phyloP scores from a whole-genome alignment of 2,113 vertebrate genomes.

The Chlorodrepanis virens region DNA sequence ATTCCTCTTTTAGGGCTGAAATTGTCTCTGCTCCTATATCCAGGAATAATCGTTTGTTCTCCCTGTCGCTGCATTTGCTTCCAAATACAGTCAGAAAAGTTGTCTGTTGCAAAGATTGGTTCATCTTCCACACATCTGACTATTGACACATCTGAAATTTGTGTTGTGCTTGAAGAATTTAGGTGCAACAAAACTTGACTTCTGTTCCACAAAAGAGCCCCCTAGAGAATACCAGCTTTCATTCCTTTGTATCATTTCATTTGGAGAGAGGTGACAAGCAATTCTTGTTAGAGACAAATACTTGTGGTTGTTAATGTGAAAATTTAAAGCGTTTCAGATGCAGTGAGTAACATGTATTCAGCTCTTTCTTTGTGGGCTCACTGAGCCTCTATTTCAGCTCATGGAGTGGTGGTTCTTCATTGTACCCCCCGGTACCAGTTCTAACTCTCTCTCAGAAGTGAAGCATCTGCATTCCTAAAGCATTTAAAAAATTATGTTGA shows the following conservation, averaged over 20 bases:
- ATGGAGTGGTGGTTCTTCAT: neutral
- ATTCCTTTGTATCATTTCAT: neutral
- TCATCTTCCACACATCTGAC: neutral
- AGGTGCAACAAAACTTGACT: neutral
- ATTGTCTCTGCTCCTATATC: neutral
- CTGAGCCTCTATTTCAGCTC: neutral
- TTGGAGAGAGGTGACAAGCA: neutral
- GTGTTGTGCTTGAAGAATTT: neutral
- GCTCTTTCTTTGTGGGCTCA: neutral
- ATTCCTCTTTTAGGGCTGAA: neutral
- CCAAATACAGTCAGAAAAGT: neutral
- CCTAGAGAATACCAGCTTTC: neutral
- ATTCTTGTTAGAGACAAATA: neutral
- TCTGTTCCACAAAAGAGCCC: neutral
- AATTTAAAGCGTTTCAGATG: neutral
- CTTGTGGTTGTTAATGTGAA: neutral
- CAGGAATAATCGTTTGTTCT: accelerated
- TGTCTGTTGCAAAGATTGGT: neutral
- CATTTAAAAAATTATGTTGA: neutral
- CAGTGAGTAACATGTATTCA: neutral
- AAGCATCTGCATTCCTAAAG: neutral
- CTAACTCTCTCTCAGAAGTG: neutral
- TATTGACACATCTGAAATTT: neutral
- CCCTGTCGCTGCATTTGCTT: accelerated
- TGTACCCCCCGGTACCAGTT: accelerated